These are phyloP conservation scores for Helicoverpa armigera DNA, from an alignment of 1,140 invertebrate species.

Conservation along the genomic window DNA sequence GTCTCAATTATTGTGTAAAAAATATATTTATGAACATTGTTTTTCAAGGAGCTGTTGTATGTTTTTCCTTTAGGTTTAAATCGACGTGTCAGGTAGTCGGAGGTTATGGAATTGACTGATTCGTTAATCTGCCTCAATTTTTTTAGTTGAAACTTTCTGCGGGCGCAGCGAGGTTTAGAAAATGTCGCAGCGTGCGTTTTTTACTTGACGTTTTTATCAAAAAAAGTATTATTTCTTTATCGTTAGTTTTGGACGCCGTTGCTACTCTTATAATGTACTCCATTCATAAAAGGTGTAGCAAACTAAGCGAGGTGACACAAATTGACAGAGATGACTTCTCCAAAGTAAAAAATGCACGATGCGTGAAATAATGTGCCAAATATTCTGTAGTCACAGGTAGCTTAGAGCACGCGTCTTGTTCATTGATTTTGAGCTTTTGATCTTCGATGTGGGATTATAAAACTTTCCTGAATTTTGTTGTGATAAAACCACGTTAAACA, in stretches of 20 bases:
- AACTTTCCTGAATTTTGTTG: conserved; percentile 35
- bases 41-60: conserved; percentile 62
- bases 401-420: conserved; percentile 51
- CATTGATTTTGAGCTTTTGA: conserved; percentile 48
- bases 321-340: not conserved
- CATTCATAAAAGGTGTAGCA: not conserved
- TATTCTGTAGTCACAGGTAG: conserved; percentile 76
- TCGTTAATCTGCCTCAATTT: conserved; percentile 70
- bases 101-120: conserved; percentile 70
- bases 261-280: not conserved
- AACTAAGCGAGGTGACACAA: not conserved
- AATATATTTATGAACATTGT: conserved; percentile 60
- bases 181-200: conserved; percentile 55
- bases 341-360: conserved; percentile 57
- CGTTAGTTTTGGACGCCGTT: conserved; percentile 7
- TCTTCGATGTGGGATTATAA: not conserved
- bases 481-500: conserved; percentile 6
- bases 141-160: conserved; percentile 58
- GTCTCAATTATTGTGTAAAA: conserved; percentile 62
- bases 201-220: conserved; percentile 48
- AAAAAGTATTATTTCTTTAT: not conserved
- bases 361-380: conserved; percentile 77
- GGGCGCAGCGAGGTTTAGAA: conserved; percentile 49
- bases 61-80: conserved; percentile 60
- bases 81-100: conserved; percentile 37